These are phyloP conservation scores for Dione juno DNA, from an alignment of 2,888 invertebrate species.

Conservation along the genomic window DNA sequence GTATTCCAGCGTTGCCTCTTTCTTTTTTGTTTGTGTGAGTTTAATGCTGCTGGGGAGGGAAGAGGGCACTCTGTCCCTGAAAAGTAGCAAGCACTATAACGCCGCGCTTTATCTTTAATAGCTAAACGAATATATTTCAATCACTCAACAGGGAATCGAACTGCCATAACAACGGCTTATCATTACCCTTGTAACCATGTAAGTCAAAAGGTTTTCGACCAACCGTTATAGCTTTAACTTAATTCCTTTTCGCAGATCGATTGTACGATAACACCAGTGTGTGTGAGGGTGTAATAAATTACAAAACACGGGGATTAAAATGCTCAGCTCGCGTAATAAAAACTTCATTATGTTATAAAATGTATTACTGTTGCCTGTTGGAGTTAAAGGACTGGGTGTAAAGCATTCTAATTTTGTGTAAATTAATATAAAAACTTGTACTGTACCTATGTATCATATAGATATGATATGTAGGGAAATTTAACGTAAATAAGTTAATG, in stretches of 20 bases:
- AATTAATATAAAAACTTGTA: not conserved
- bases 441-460: not conserved
- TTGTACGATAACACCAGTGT: slow-evolving; percentile 33
- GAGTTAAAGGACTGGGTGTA: not conserved
- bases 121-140: too few species aligned
- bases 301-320: slow-evolving; percentile 1
- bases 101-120: too few species aligned
- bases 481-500: too few species aligned
- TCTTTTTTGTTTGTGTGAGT: too few species aligned
- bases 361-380: slow-evolving; percentile 2
- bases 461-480: too few species aligned
- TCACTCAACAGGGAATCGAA: too few species aligned
- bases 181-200: not conserved
- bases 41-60: too few species aligned
- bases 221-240: slow-evolving; percentile 33
- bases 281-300: slow-evolving; percentile 8
- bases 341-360: slow-evolving; percentile 17
- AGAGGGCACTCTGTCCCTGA: too few species aligned
- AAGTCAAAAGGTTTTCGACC: slow-evolving; percentile 35
- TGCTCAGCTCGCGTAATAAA: slow-evolving; percentile 22
- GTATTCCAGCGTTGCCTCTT: too few species aligned
- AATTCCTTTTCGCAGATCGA: slow-evolving; percentile 34
- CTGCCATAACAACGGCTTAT: too few species aligned
- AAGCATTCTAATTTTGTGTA: not conserved
- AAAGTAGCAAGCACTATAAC: too few species aligned